A percentile compares a stretch with the other conserved stretches of the same genome.
Evolutionary conservation across 1,140 invertebrate genomes (phyloP).

Genomic region (Zophobas atratus): DNA sequence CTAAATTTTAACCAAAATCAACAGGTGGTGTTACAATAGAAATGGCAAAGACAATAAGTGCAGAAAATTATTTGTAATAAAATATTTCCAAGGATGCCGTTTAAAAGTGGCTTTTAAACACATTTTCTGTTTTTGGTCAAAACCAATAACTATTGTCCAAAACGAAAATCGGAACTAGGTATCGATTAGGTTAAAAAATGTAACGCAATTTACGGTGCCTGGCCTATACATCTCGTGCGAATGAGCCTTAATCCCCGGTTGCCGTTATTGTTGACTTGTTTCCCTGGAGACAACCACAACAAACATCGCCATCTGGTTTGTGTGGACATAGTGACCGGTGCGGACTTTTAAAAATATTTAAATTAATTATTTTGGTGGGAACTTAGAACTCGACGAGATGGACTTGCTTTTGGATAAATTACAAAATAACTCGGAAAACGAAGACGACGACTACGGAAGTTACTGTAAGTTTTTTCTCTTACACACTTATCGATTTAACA

Average conservation of each 20-base stretch:
- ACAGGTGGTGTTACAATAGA: too few relatives aligned
- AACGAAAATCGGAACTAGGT: too few relatives aligned
- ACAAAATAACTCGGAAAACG: slow-evolving; percentile 35
- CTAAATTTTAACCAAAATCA: too few relatives aligned
- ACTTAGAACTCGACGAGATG: slow-evolving; percentile 1
- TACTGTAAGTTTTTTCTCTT: slow-evolving; percentile 56
- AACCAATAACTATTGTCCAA: too few relatives aligned
- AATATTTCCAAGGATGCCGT: too few relatives aligned
- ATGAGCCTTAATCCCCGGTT: not conserved
- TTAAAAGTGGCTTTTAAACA: too few relatives aligned
- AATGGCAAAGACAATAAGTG: too few relatives aligned
- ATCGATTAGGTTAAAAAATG: too few relatives aligned
- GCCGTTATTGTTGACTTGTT: slow-evolving; percentile 15
- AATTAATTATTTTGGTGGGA: slow-evolving; percentile 29
- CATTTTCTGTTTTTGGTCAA: too few relatives aligned
- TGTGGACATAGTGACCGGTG: slow-evolving; percentile 5
- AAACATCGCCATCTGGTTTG: slow-evolving; percentile 35
- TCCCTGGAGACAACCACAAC: slow-evolving; percentile 32
- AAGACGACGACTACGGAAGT: slow-evolving; percentile 59
- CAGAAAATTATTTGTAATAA: too few relatives aligned
- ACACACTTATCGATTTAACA: slow-evolving; percentile 36
- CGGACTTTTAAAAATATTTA: slow-evolving; percentile 30
- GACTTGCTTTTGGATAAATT: slow-evolving; percentile 23
- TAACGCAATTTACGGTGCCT: too few relatives aligned
- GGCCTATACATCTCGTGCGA: too few relatives aligned